Evolutionary conservation across 2,797 vertebrate species (phyloP).

Genomic region (Buceros bicornis): DNA sequence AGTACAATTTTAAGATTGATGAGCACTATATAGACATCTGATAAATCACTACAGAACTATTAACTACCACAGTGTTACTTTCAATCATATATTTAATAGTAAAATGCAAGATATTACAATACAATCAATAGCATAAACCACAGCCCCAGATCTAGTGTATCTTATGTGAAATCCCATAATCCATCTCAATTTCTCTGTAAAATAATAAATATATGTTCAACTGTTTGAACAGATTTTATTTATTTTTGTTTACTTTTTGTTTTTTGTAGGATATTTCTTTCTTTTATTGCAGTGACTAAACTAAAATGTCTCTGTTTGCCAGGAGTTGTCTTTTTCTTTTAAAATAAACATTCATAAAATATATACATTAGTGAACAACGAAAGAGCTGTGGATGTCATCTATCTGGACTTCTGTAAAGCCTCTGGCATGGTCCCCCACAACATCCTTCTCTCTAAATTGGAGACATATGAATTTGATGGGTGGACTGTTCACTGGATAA

Average conservation of each 20-base stretch:
- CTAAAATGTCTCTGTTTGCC: not conserved
- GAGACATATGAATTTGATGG: no score
- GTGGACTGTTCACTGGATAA: no score
- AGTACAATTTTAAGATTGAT: accelerated
- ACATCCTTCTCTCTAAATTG: no score
- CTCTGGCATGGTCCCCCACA: no score
- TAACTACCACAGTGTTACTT: not conserved
- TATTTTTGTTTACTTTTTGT: not conserved
- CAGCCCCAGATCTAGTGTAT: not conserved
- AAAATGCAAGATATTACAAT: not conserved
- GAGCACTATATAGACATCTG: not conserved
- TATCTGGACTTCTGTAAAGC: no score
- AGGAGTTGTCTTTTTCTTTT: not conserved
- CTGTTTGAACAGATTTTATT: slow-evolving; percentile 5
- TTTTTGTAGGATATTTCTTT: not conserved
- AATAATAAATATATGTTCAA: not conserved
- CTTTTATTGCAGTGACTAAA: not conserved
- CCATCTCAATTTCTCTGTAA: not conserved
- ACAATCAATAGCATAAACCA: not conserved
- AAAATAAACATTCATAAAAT: not conserved
- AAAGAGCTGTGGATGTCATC: no score
- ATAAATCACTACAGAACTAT: not conserved
- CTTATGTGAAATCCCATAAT: not conserved
- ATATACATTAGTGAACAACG: not conserved
- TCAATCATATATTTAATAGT: not conserved